Conservation (phyloP, 2,113 vertebrate genomes). For the Podarcis raffonei region DNA sequence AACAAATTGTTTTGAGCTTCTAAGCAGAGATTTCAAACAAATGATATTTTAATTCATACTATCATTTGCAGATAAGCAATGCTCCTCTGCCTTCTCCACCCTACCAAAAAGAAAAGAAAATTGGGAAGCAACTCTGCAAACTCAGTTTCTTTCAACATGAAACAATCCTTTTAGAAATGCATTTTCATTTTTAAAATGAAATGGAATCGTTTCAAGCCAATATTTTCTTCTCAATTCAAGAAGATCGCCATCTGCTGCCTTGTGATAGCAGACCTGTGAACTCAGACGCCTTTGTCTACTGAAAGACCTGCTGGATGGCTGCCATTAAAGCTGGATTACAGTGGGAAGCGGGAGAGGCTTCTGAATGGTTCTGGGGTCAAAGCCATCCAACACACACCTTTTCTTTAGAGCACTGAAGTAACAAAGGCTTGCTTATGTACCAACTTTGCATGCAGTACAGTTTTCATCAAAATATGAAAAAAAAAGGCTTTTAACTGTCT, state of each 20-base stretch:
- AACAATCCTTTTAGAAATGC: background rate
- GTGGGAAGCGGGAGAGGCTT: background rate
- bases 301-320: background rate
- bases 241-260: background rate
- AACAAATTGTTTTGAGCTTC: background rate
- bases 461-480: background rate
- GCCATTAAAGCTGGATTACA: conserved; percentile 7
- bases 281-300: conserved; percentile 15
- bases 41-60: background rate
- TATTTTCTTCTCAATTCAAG: conserved; percentile 21
- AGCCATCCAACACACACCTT: background rate
- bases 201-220: conserved; percentile 7
- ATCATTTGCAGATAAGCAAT: background rate
- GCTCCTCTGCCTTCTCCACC: background rate
- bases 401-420: background rate
- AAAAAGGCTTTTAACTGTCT: conserved; percentile 9
- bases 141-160: background rate
- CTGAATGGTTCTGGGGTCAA: background rate
- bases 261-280: background rate
- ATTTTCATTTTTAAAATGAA: background rate
- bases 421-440: background rate
- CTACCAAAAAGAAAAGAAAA: background rate
- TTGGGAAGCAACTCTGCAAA: background rate
- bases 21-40: background rate
- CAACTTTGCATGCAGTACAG: background rate